Evolutionary conservation across 2,888 invertebrate species (phyloP), one percentile per base, ranked within the genome.

Genomic region (Leptinotarsa juncta): DNA sequence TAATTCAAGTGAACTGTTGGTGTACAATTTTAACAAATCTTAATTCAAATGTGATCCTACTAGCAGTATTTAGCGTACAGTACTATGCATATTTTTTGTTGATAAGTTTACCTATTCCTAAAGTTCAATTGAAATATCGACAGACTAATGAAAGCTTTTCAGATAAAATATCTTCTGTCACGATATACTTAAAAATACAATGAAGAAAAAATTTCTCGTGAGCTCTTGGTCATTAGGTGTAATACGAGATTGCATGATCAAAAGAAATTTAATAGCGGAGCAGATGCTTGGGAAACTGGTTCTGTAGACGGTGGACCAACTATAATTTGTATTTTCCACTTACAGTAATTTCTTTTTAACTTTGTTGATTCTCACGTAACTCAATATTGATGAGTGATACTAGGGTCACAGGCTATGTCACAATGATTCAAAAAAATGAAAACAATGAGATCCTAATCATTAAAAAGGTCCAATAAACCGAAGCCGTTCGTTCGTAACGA

Each of bases 211-310:
- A 26, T 2, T 62, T 2, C 3, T 1, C 7, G n/a, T 62, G 14
- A 32, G n/a, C 16, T 12, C 5, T 42, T 7, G 53, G 15, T 16
- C n/a, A 57, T 69, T 69, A 42, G 42, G 51, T 66, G 18, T 20
- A 53, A 14, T 3, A 42, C 49, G n/a, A 51, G n/a, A 60, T 71
- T 60, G 65, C 65, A 60, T 66, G 71, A 51, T 67, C 66, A 42
- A 42, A 32, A 66, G 49, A 60, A 55, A 67, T 71, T 71, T 60
- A 71, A 71, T 71, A 67, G 49, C 32, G 53, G 10, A 67, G 60
- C 71, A 71, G 71, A 67, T 71, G 71, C 42, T 67, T 53, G 55
- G 26, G 67, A 67, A 71, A 67, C 71, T 71, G 71, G 71, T 71
- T 67, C 57, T 67, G 49, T 67, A 66, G 15, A 26, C 65, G 23